Evolutionary conservation across 2,888 invertebrate genomes (phyloP).

Genomic region (Tinea trinotella): DNA sequence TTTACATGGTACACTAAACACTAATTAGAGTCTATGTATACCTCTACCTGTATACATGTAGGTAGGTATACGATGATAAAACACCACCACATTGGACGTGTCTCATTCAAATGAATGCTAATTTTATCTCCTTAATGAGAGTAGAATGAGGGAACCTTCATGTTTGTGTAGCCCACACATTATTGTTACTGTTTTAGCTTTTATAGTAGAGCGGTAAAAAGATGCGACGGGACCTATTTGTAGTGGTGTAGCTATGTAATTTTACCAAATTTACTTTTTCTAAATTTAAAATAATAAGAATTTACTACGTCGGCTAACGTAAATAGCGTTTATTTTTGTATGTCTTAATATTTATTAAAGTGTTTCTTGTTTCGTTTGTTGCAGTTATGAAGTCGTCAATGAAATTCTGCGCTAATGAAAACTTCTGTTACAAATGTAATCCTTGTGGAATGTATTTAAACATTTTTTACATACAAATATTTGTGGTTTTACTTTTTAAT

Average conservation of each 20-base stretch:
- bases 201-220: constrained; percentile 12
- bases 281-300: not conserved
- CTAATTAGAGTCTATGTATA: not conserved
- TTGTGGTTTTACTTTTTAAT: too few species aligned
- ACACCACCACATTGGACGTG: constrained; percentile 12
- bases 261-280: not conserved
- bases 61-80: constrained; percentile 5
- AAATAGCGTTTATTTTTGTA: not conserved
- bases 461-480: too few species aligned
- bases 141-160: not conserved
- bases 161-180: constrained; percentile 17
- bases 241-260: not conserved
- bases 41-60: not conserved
- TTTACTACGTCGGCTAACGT: not conserved
- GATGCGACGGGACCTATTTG: constrained; percentile 1
- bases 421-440: too few species aligned
- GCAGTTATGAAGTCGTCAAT: too few species aligned
- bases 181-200: constrained; percentile 19
- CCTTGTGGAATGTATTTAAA: too few species aligned
- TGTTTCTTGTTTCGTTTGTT: too few species aligned
- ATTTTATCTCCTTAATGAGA: constrained; percentile 19
- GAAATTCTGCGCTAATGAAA: too few species aligned
- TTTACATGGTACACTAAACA: too few species aligned
- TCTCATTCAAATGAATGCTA: constrained; percentile 18
- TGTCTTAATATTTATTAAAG: too few species aligned